Percentiles rank a stretch among this genome's conserved stretches.
Conservation (phyloP, 2,113 vertebrate genomes). For the Hydrochoerus hydrochaeris region DNA sequence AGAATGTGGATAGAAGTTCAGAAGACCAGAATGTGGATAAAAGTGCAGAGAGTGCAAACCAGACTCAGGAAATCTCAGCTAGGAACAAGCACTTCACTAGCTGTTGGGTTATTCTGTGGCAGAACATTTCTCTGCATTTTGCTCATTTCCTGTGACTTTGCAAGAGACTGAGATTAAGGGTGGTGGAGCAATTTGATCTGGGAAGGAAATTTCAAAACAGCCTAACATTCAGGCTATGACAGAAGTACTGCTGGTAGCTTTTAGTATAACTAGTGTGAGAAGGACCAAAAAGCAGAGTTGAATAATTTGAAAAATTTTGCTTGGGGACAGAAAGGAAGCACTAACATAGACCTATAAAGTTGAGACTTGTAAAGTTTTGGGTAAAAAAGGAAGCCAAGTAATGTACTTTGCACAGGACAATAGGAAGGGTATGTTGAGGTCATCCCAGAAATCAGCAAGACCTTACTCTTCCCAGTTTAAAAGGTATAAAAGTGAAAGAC, state of each 20-base stretch:
- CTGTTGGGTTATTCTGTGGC: neutral
- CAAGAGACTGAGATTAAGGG: neutral
- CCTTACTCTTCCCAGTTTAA: neutral
- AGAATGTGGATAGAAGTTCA: neutral
- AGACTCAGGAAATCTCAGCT: neutral
- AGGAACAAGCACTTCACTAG: neutral
- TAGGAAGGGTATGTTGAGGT: neutral
- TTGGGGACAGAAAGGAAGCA: neutral
- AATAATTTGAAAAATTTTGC: neutral
- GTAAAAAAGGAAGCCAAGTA: neutral
- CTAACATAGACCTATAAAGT: neutral
- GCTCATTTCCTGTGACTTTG: neutral
- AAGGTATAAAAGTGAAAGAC: neutral
- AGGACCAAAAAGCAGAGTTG: neutral
- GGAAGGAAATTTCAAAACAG: neutral
- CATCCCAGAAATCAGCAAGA: neutral
- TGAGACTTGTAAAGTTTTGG: neutral
- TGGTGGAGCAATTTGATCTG: neutral
- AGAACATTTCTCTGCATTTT: neutral
- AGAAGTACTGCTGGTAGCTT: neutral
- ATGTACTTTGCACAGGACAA: neutral
- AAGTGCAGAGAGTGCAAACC: neutral
- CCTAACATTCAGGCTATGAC: neutral
- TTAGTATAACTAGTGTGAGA: neutral
- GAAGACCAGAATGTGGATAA: neutral